Base-by-base conservation (phyloP, 2,797 vertebrate genomes). In the Chlorospingus semifuscus region DNA sequence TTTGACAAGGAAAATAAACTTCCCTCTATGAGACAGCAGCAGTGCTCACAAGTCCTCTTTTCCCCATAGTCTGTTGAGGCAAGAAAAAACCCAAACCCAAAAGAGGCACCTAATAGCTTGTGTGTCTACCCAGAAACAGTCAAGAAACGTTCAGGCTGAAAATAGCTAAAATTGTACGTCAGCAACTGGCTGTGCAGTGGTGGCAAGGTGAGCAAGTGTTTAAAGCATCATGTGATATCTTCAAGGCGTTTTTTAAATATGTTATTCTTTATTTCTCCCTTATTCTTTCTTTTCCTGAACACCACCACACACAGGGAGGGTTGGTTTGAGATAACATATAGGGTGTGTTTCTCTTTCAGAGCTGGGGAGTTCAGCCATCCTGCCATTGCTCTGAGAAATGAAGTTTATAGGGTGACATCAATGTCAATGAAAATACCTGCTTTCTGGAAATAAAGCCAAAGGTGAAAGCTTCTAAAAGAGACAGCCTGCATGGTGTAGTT, bases 181-280 rank as follows among this genome's bases (percentile, higher is more conserved):
- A 90, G 60, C 34, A 59, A 12, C 41, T 13, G 39, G 21, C 55
- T 50, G 18, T 53, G 46, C 39, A 34, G 42, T 17, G 15, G 10
- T 37, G 69, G 34, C n/a, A 46, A 46, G 8, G 24, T 52, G 47
- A 60, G 52, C 0, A 0, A 36, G 27, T 22, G 10, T 39, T 47
- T 64, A n/a, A 50, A 65, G 23, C 36, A 53, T 37, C 32, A 16
- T 1, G 0, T 29, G n/a, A 32, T 11, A 50, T 30, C 36, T 72
- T 69, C 3, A 6, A 19, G 50, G 21, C 10, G 1, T 7, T 7
- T 37, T 16, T 44, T 8, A 1, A 13, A 24, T 14, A 7, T 24
- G 8, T n/a, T 27, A 9, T 26, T 47, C 16, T 77, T 77, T 36
- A 3, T 78, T 84, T 69, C 60, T 32, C 2, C 20, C 55, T 53